phyloP scores from a whole-genome alignment of 2,797 vertebrate genomes.

The Buceros bicornis region DNA sequence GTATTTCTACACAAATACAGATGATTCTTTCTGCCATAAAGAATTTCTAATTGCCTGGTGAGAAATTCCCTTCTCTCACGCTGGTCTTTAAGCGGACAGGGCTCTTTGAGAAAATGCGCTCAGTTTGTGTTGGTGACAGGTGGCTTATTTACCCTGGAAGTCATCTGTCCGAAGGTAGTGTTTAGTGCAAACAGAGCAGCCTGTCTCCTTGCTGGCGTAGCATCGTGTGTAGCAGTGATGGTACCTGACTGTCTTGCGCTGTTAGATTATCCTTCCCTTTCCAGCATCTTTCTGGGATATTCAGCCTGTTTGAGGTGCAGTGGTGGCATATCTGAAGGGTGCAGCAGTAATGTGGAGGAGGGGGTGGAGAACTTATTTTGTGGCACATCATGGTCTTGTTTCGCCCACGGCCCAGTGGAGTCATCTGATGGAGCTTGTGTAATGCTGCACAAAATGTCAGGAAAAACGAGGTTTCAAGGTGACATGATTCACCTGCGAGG shows the following conservation, averaged over 20 bases:
- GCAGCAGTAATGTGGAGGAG: background rate
- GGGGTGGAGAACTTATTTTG: conserved; percentile 14
- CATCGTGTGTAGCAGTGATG: background rate
- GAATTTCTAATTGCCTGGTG: background rate
- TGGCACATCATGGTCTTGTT: conserved; percentile 1
- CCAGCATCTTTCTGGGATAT: background rate
- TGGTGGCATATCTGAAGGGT: background rate
- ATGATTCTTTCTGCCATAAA: background rate
- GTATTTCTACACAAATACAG: background rate
- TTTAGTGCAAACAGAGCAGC: background rate
- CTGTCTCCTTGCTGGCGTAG: background rate
- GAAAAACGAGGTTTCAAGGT: conserved; percentile 53
- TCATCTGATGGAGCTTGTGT: conserved; percentile 38
- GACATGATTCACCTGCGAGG: conserved; percentile 65
- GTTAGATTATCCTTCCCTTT: background rate
- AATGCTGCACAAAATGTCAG: conserved; percentile 50
- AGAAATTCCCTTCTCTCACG: background rate
- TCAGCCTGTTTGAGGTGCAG: background rate
- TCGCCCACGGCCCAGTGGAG: background rate
- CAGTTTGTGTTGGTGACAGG: background rate
- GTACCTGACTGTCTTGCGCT: background rate
- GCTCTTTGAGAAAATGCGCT: background rate
- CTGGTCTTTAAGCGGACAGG: background rate
- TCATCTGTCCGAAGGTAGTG: background rate
- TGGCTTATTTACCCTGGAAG: background rate